phyloP scores from a whole-genome alignment of 2,888 invertebrate genomes.

The Drosophila mercatorum region DNA sequence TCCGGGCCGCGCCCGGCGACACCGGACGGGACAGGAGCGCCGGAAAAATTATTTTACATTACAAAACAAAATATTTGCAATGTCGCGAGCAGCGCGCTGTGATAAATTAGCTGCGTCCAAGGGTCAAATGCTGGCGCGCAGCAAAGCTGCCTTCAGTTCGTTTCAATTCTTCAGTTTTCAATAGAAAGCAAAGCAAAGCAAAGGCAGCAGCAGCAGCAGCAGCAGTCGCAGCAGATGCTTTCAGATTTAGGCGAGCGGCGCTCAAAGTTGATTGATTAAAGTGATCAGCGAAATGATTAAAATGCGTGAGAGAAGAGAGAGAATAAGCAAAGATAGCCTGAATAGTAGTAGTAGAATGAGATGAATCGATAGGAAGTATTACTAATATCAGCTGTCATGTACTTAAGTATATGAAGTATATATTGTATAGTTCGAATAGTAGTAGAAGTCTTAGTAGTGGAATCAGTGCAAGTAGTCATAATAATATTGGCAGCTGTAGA shows the following conservation, averaged over 20 bases:
- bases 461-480: no score
- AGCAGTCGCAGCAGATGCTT: constrained; percentile 15
- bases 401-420: no score
- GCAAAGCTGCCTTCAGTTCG: constrained; percentile 41
- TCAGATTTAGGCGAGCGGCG: constrained; percentile 3
- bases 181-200: constrained; percentile 1
- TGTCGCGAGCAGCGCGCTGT: constrained; percentile 50
- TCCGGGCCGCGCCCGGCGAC: constrained; percentile 6
- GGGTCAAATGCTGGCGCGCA: constrained; percentile 19
- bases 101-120: constrained; percentile 72
- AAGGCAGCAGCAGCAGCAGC: background rate
- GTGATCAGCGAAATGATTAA: constrained; percentile 5
- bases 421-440: no score
- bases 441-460: no score
- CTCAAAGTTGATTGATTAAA: constrained; percentile 36
- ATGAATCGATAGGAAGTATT: background rate
- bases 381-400: background rate
- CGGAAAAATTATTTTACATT: constrained; percentile 55
- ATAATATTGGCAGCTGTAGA: background rate
- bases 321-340: background rate
- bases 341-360: background rate
- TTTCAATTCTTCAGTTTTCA: constrained; percentile 22
- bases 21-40: background rate
- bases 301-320: no score
- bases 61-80: constrained; percentile 70